These are phyloP conservation scores for Harpalus rufipes DNA, from an alignment of 2,888 invertebrate species.

Conservation along the genomic window DNA sequence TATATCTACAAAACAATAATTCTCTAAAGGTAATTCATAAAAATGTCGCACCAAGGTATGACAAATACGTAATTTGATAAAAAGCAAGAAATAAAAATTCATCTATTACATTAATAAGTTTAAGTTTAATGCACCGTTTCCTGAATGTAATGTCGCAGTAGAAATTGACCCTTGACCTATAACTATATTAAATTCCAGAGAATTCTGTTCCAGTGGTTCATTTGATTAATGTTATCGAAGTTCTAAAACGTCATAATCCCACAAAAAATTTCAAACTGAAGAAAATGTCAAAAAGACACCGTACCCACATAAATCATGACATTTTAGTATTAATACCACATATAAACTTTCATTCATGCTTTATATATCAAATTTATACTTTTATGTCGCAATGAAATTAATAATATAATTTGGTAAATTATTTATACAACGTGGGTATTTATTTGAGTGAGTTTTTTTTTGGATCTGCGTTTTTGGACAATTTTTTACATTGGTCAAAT, in stretches of 20 bases:
- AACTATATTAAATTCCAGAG: not conserved
- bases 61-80: no score
- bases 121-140: not conserved
- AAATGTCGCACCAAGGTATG: no score
- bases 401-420: no score
- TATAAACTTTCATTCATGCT: not conserved
- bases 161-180: not conserved
- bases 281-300: not conserved
- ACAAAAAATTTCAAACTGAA: not conserved
- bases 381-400: no score
- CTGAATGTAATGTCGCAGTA: not conserved
- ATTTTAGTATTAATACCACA: not conserved
- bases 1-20: no score
- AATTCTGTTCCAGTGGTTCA: not conserved
- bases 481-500: no score
- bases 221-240: conserved; percentile 3
- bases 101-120: no score
- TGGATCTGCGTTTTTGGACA: no score
- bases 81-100: no score
- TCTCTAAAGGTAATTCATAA: no score
- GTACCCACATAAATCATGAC: not conserved
- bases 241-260: not conserved
- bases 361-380: not conserved
- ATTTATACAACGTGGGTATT: no score
- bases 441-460: not conserved